Base-by-base conservation (phyloP, 2,113 vertebrate species). In the Mustela lutreola region DNA sequence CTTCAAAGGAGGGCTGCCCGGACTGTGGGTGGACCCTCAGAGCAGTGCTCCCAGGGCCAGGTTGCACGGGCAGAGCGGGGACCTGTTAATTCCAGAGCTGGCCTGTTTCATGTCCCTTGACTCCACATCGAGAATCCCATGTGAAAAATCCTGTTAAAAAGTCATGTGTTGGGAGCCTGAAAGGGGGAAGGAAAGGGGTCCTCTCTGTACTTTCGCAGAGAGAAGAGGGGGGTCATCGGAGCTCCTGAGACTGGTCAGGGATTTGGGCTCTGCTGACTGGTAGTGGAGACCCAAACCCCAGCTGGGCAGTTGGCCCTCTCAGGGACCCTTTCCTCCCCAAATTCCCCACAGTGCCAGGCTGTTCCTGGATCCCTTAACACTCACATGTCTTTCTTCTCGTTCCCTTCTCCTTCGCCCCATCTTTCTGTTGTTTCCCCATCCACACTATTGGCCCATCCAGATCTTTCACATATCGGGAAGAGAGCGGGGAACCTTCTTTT, bases 1-100 rank as follows among this genome's bases (percentile, higher is more conserved):
- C 97, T 97, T 97, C 97, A 95, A 78, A 96, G 93, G 92, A 85
- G 78, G 58, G 39, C 84, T 8, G 36, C 71, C 56, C 0, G 33
- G 53, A 31, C 76, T 73, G 73, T 15, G 91, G 92, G 78, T 80
- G 65, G 91, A 90, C 73, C 31, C 65, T n/a, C 45, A 48, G 62
- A 75, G 78, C 75, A 76, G 45, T 50, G 60, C 73, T 92, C 45
- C 1, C 56, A 71, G 50, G 88, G 63, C 48, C 84, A 26, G 89
- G 31, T 18, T 26, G 42, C 93, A 39, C 42, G 8, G 56, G 80
- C 45, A 10, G 45, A 50, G 36, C 1, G 4, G 33, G 82, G 50
- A 45, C 63, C 26, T 70, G 56, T 75, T 78, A 16, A 78, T 78
- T 89, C 53, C 86, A 24, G 48, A 89, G 58, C 84, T 26, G 6